Evolutionary conservation across 2,888 invertebrate species (phyloP).

Genomic region (Sycophila texana): DNA sequence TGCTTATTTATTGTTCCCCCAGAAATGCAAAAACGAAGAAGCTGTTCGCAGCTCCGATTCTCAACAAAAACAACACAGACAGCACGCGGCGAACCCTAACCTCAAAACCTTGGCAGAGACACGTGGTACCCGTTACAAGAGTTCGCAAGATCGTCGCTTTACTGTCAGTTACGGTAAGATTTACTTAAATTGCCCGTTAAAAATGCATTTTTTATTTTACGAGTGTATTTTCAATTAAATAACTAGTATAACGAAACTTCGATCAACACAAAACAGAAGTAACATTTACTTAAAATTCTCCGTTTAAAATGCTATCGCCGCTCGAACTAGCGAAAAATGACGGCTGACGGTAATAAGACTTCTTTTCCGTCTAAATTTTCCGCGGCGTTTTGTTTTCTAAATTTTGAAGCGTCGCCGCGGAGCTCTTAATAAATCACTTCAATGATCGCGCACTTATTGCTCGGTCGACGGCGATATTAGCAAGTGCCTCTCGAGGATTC

Average conservation of each 20-base stretch:
- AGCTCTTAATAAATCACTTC: constrained; percentile 22
- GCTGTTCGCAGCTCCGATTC: neutral
- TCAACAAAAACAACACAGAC: constrained; percentile 35
- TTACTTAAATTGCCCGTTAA: no score
- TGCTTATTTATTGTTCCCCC: constrained; percentile 12
- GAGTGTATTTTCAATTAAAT: no score
- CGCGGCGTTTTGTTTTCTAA: constrained; percentile 17
- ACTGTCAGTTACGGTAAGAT: no score
- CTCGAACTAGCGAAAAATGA: no score
- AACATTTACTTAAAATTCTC: no score
- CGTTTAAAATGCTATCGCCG: no score
- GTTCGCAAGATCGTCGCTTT: neutral
- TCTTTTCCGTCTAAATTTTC: neutral
- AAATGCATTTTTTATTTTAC: neutral
- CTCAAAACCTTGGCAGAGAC: neutral
- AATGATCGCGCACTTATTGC: constrained; percentile 31
- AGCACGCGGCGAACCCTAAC: constrained; percentile 22
- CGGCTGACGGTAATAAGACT: neutral
- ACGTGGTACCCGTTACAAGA: neutral
- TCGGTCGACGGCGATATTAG: constrained; percentile 5
- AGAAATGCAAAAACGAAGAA: constrained; percentile 5
- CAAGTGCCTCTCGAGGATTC: constrained; percentile 35
- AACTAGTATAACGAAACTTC: no score
- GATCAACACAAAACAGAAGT: no score
- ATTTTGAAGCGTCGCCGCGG: constrained; percentile 22